Percentiles rank a stretch among this genome's conserved stretches.
Conservation (phyloP, 2,888 invertebrate genomes). For the Timandra comae region DNA sequence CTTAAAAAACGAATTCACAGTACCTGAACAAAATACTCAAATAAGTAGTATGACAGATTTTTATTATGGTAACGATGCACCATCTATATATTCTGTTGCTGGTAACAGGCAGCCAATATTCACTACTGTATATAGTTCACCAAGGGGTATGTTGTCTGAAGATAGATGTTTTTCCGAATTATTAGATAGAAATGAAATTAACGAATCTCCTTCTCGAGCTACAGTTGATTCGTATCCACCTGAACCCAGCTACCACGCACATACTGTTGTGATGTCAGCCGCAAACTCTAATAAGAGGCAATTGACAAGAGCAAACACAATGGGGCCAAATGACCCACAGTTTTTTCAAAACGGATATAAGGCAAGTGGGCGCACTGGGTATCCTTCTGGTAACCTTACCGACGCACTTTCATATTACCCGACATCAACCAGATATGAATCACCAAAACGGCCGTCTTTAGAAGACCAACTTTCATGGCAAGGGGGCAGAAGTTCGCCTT, state of each 20-base stretch:
- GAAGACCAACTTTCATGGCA: slow-evolving; percentile 80
- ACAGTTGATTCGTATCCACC: slow-evolving; percentile 68
- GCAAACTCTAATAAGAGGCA: slow-evolving; percentile 59
- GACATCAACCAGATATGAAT: slow-evolving; percentile 79
- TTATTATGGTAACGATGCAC: slow-evolving; percentile 72
- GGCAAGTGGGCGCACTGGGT: slow-evolving; percentile 79
- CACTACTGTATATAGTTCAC: slow-evolving; percentile 85
- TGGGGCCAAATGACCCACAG: slow-evolving; percentile 69
- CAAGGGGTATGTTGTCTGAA: slow-evolving; percentile 79
- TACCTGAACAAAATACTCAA: slow-evolving; percentile 42
- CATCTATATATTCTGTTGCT: slow-evolving; percentile 85
- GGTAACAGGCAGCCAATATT: slow-evolving; percentile 83
- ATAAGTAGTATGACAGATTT: slow-evolving; percentile 57
- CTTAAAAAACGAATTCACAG: slow-evolving; percentile 46
- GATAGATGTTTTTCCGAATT: slow-evolving; percentile 81
- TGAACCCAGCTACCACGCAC: slow-evolving; percentile 76
- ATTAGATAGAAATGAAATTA: slow-evolving; percentile 78
- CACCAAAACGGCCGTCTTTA: slow-evolving; percentile 71
- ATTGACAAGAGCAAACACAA: slow-evolving; percentile 78
- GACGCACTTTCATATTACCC: slow-evolving; percentile 90
- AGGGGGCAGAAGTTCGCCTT: slow-evolving; percentile 76
- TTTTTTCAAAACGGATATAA: slow-evolving; percentile 81
- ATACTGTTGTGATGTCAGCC: slow-evolving; percentile 69
- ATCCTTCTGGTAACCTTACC: slow-evolving; percentile 84
- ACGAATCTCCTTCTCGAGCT: slow-evolving; percentile 47